Conservation (phyloP, 2,797 vertebrate genomes). For the Okamejei kenojei region DNA sequence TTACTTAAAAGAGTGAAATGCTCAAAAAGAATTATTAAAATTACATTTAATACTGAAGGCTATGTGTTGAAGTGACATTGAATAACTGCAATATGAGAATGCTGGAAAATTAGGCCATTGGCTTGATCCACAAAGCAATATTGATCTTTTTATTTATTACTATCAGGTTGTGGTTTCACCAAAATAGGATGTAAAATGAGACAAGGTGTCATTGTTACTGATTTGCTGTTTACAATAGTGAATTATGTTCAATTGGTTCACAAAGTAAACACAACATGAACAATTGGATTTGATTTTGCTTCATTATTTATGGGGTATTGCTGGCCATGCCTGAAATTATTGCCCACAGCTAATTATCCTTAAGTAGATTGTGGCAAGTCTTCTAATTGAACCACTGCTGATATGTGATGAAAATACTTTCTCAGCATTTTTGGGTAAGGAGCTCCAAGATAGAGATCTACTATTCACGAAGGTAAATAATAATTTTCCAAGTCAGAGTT, state of each 20-base stretch:
- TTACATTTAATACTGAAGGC: neutral
- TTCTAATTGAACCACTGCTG: too few relatives aligned
- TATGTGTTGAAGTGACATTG: neutral
- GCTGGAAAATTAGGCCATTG: neutral
- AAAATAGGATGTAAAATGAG: neutral
- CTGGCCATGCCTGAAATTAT: too few relatives aligned
- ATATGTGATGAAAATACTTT: too few relatives aligned
- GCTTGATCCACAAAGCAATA: neutral
- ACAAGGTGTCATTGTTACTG: neutral
- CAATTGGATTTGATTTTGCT: neutral
- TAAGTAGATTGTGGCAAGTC: too few relatives aligned
- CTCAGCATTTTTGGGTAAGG: too few relatives aligned
- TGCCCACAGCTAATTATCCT: too few relatives aligned
- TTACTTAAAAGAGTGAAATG: neutral
- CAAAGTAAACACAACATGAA: too few relatives aligned
- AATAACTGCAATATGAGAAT: neutral
- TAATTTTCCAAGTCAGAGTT: too few relatives aligned
- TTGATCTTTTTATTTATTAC: neutral
- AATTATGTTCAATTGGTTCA: neutral
- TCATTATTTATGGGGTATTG: neutral
- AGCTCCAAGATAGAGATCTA: too few relatives aligned
- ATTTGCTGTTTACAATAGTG: neutral
- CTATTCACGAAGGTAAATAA: too few relatives aligned
- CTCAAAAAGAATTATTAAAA: neutral
- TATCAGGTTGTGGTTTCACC: neutral